Conservation (phyloP, 2,888 invertebrate genomes). For the Chymomyza procnemis region DNA sequence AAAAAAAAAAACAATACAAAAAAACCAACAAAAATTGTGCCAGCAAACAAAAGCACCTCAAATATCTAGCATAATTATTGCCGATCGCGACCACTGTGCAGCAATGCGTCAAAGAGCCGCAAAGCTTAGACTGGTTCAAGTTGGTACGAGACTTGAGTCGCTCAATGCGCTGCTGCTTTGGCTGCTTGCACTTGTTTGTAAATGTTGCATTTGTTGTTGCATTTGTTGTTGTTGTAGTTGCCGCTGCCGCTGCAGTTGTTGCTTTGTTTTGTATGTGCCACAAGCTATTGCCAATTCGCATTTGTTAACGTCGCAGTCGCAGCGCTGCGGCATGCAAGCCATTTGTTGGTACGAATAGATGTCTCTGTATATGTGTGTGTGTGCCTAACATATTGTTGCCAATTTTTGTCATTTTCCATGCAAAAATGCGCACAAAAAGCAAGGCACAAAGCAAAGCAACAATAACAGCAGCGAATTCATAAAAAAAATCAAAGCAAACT, state of each 20-base stretch:
- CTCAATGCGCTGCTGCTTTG: constrained; percentile 7
- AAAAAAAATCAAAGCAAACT: constrained; percentile 23
- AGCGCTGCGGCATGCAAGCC: neutral
- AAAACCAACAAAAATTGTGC: no score
- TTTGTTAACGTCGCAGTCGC: constrained; percentile 9
- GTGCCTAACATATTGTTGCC: constrained; percentile 65
- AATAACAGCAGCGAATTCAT: constrained; percentile 1
- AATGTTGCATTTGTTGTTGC: constrained; percentile 31
- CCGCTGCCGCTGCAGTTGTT: constrained; percentile 44
- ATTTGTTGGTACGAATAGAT: neutral
- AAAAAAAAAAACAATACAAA: no score
- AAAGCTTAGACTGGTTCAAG: constrained; percentile 53
- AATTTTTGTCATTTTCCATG: constrained; percentile 43
- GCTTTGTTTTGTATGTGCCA: constrained; percentile 44
- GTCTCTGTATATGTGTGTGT: constrained; percentile 13
- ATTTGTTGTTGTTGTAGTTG: constrained; percentile 37
- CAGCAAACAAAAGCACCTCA: no score
- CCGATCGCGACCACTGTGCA: no score
- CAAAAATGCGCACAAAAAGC: constrained; percentile 30
- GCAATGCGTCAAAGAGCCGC: constrained; percentile 31
- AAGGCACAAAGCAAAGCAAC: constrained; percentile 3
- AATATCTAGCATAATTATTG: no score
- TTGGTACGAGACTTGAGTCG: constrained; percentile 24
- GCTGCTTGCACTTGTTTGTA: constrained; percentile 60
- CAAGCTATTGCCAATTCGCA: constrained; percentile 39